phyloP scores from a whole-genome alignment of 2,888 invertebrate genomes.

The Drosophila merina region DNA sequence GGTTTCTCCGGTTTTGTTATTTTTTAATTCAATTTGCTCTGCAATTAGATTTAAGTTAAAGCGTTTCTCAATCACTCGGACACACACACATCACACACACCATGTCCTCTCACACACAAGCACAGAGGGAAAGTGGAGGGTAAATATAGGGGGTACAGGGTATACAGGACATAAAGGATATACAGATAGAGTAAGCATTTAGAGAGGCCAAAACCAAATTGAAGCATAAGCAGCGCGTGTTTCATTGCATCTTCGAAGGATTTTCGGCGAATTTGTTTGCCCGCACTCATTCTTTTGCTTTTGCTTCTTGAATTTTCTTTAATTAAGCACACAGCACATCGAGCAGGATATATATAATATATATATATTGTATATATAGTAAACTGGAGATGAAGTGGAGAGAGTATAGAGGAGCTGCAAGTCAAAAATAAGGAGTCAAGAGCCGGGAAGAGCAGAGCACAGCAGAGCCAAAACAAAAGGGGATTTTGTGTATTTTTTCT shows the following conservation, averaged over 20 bases:
- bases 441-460: constrained; percentile 20
- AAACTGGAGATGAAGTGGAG: constrained; percentile 10
- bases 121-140: constrained; percentile 26
- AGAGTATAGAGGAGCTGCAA: constrained; percentile 66
- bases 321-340: constrained; percentile 74
- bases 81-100: too few species aligned
- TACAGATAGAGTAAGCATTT: constrained; percentile 54
- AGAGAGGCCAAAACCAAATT: constrained; percentile 65
- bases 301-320: constrained; percentile 48
- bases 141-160: not conserved
- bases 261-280: constrained; percentile 15
- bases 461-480: constrained; percentile 37
- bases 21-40: constrained; percentile 40
- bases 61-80: constrained; percentile 13
- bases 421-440: constrained; percentile 53
- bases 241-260: constrained; percentile 49
- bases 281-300: constrained; percentile 30
- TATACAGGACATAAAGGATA: constrained; percentile 1
- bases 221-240: constrained; percentile 69
- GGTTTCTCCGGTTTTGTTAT: constrained; percentile 37
- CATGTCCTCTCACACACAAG: constrained; percentile 9
- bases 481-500: constrained; percentile 30
- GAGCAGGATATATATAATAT: constrained; percentile 48
- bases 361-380: not conserved
- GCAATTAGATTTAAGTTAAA: constrained; percentile 56